These are phyloP conservation scores for Neopelma chrysocephalum DNA, from an alignment of 2,797 vertebrate species.

Conservation along the genomic window DNA sequence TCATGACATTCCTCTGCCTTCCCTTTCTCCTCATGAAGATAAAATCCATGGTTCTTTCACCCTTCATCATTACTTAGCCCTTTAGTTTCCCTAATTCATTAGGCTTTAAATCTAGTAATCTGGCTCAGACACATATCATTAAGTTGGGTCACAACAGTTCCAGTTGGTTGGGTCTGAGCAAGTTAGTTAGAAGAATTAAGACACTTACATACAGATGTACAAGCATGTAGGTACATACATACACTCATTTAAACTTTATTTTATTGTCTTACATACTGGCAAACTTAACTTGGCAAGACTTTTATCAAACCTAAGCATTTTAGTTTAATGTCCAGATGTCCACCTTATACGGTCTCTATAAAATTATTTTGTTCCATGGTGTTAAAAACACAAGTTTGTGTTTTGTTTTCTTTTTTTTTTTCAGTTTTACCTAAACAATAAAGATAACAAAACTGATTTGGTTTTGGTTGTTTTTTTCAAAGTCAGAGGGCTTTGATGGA, in stretches of 20 bases:
- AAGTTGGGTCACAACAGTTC: background rate
- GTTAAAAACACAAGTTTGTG: background rate
- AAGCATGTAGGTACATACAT: background rate
- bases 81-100: background rate
- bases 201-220: background rate
- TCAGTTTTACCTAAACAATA: background rate
- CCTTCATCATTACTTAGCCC: background rate
- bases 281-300: background rate
- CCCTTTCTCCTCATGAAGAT: background rate
- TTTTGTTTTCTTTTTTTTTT: accelerated
- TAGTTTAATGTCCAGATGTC: background rate
- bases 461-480: accelerated
- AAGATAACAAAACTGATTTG: accelerated
- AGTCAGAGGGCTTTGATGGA: background rate
- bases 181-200: background rate
- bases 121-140: background rate
- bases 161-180: accelerated
- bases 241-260: background rate
- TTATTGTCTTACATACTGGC: background rate
- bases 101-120: background rate
- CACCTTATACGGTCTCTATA: background rate
- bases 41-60: background rate
- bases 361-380: background rate
- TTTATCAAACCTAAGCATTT: background rate
- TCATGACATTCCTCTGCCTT: background rate